These are phyloP conservation scores for Caenorhabditis imperialis DNA, from an alignment of 2,888 invertebrate species.

Conservation along the genomic window DNA sequence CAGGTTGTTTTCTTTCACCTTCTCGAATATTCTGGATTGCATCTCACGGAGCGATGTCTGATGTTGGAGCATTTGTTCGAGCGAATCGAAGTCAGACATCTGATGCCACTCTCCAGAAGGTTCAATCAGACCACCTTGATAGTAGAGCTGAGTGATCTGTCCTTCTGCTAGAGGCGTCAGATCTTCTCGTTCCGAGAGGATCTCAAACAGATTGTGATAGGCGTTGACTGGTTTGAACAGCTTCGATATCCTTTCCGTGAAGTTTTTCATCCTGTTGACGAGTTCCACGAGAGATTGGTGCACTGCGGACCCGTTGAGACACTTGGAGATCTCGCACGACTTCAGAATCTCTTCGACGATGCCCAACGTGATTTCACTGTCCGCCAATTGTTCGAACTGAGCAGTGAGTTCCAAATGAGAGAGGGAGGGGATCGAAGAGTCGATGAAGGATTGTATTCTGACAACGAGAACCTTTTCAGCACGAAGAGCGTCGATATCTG, in stretches of 20 bases:
- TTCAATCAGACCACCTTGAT: constrained; percentile 4
- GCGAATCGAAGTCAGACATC: constrained; percentile 33
- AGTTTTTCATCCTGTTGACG: constrained; percentile 20
- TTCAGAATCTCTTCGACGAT: constrained; percentile 25
- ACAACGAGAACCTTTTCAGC: constrained; percentile 12
- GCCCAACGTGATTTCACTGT: constrained; percentile 9
- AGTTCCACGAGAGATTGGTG: constrained; percentile 20
- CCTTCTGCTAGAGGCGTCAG: constrained; percentile 66
- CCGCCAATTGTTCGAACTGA: constrained; percentile 7
- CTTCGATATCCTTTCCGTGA: constrained; percentile 39
- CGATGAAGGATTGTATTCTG: constrained; percentile 15
- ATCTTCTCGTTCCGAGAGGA: constrained; percentile 67
- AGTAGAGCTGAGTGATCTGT: constrained; percentile 50
- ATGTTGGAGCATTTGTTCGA: constrained; percentile 36
- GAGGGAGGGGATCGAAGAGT: not conserved
- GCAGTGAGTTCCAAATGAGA: constrained; percentile 3
- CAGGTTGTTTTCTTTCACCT: constrained; percentile 16
- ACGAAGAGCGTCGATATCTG: constrained; percentile 36
- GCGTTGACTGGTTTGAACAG: constrained; percentile 54
- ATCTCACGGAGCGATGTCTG: constrained; percentile 34
- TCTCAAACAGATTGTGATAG: constrained; percentile 62
- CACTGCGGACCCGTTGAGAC: constrained; percentile 22
- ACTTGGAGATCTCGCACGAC: constrained; percentile 27
- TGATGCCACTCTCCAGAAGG: constrained; percentile 40
- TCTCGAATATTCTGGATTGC: constrained; percentile 32